A percentile compares a stretch with the other conserved stretches of the same genome.
Conservation (phyloP, 2,113 vertebrate species). For the Anas platyrhynchos region DNA sequence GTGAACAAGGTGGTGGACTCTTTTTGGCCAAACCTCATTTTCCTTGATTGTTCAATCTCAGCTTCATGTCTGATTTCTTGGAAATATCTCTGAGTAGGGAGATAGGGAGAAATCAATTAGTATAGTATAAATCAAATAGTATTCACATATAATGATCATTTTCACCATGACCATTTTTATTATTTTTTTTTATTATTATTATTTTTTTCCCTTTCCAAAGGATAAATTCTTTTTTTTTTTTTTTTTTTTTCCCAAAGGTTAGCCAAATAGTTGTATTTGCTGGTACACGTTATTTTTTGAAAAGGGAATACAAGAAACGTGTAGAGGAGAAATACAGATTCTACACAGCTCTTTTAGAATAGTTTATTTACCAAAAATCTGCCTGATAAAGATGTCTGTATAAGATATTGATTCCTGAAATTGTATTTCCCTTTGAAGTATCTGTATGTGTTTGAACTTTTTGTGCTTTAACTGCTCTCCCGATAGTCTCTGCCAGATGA, state of each 20-base stretch:
- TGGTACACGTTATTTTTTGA: background rate
- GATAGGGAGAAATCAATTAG: background rate
- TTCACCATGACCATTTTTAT: background rate
- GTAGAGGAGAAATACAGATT: background rate
- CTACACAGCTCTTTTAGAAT: background rate
- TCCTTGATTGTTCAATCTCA: background rate
- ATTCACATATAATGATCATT: background rate
- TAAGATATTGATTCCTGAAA: background rate
- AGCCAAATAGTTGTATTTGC: background rate
- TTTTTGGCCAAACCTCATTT: background rate
- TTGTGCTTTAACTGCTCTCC: background rate
- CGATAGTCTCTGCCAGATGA: background rate
- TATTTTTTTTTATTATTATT: background rate
- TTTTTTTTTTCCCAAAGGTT: background rate
- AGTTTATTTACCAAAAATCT: background rate
- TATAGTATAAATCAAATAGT: background rate
- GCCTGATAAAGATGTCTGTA: background rate
- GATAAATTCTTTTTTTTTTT: no score
- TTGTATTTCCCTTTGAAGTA: background rate
- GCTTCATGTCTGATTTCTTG: background rate
- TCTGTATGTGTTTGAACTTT: background rate
- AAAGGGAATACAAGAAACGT: background rate
- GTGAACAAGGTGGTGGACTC: background rate
- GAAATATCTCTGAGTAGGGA: background rate
- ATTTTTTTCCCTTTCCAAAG: background rate